These are phyloP conservation scores for Lasius fuliginosus DNA, from an alignment of 2,888 invertebrate species.

Conservation along the genomic window DNA sequence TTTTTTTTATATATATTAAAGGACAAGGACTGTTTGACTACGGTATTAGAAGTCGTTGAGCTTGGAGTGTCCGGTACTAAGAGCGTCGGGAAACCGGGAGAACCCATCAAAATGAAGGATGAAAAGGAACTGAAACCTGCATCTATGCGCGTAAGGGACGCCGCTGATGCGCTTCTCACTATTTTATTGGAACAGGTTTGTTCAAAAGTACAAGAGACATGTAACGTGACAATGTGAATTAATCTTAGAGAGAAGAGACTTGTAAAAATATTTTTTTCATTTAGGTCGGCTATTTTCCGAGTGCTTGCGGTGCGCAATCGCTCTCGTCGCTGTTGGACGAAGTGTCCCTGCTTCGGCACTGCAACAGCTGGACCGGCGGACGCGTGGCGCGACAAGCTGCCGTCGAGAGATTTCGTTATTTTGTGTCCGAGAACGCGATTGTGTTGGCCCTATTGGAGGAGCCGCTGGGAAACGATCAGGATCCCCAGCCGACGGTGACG, in stretches of 20 bases:
- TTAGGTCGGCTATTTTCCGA: conserved; percentile 94
- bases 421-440: conserved; percentile 96
- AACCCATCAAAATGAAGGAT: conserved; percentile 96
- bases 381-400: conserved; percentile 88
- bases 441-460: conserved; percentile 96
- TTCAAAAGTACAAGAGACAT: conserved; percentile 12
- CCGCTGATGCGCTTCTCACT: conserved; percentile 97
- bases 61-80: conserved; percentile 98
- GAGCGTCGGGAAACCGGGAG: conserved; percentile 94
- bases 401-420: conserved; percentile 93
- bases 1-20: conserved; percentile 84
- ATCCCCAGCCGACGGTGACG: conserved; percentile 97
- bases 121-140: conserved; percentile 98
- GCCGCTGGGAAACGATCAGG: conserved; percentile 96
- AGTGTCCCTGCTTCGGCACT: conserved; percentile 92
- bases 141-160: conserved; percentile 98
- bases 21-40: conserved; percentile 96
- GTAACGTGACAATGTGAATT: background rate
- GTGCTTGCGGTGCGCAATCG: conserved; percentile 94
- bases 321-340: conserved; percentile 96
- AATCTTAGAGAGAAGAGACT: background rate
- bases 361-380: conserved; percentile 89
- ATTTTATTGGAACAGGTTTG: conserved; percentile 95
- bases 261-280: conserved; percentile 1
- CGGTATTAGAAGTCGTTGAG: conserved; percentile 98